Evolutionary conservation across 2,113 vertebrate species (phyloP), one percentile per base, ranked within the genome.

Genomic region (Semnornis frantzii): DNA sequence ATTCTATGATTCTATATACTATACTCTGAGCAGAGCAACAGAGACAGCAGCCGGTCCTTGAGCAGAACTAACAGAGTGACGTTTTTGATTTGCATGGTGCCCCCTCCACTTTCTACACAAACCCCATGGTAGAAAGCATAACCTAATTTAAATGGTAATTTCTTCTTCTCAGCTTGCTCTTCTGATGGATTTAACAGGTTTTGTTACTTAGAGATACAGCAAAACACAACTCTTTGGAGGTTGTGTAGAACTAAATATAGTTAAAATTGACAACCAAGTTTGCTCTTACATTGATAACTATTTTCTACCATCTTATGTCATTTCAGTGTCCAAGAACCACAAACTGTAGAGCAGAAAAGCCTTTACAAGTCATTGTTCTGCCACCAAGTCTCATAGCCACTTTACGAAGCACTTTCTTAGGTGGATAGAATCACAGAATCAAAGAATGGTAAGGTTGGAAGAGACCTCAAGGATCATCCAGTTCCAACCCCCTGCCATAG

Each of bases 121-220:
- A 37, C 6, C 23, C 31, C 0, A 0, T 25, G 27, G 11, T 11
- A 24, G 17, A 54, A 79, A 66, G 18, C 6, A 25, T 59, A 33
- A 31, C 28, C 28, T 87, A 6, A 15, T 84, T 82, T 78, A 69
- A 25, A 66, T 4, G 8, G 7, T 23, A 52, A 70, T 60, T 80
- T 5, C 50, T 50, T 19, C 0, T 57, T 74, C 60, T 87, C 4
- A 0, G 3, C 16, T 18, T 78, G 24, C 21, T 76, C 5, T 78
- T 46, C 60, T 76, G 37, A 60, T 62, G 10, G 37, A 15, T 54
- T 74, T 87, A 60, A 48, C 8, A 33, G 1, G 3, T 6, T 70
- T 74, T 71, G 15, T 42, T 88, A 68, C 15, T 71, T 69, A 58
- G 10, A 60, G 8, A 16, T 71, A 27, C 1, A 81, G 12, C 12